A percentile compares a stretch with the other conserved stretches of the same genome.
These are phyloP conservation scores for Babyrousa celebensis DNA, from an alignment of 2,797 vertebrate genomes.

Conservation along the genomic window DNA sequence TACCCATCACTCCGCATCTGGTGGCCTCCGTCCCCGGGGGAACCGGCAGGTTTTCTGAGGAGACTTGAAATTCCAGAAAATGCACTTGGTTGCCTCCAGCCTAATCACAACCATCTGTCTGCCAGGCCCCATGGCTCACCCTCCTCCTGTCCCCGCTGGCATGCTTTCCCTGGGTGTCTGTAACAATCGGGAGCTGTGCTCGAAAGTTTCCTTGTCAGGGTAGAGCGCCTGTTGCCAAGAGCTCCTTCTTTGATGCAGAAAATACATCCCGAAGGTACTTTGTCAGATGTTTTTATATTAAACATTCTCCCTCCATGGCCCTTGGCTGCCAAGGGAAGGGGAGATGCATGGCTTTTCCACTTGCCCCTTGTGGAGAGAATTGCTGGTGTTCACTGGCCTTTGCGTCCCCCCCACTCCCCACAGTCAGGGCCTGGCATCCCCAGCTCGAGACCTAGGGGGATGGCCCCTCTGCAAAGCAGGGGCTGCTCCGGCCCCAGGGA, in stretches of 20 bases:
- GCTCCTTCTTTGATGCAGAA: slow-evolving; percentile 90
- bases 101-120: slow-evolving; percentile 86
- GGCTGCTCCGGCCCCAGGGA: background rate
- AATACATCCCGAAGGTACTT: slow-evolving; percentile 91
- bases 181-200: slow-evolving; percentile 82
- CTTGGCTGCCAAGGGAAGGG: slow-evolving; percentile 85
- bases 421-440: slow-evolving; percentile 9
- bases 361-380: slow-evolving; percentile 84
- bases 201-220: slow-evolving; percentile 81
- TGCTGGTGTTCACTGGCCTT: slow-evolving; percentile 69
- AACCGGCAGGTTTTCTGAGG: slow-evolving; percentile 55
- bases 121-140: slow-evolving; percentile 74
- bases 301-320: slow-evolving; percentile 87
- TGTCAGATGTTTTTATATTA: slow-evolving; percentile 91
- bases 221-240: slow-evolving; percentile 86
- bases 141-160: slow-evolving; percentile 83
- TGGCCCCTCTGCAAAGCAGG: background rate
- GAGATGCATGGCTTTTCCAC: slow-evolving; percentile 86
- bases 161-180: slow-evolving; percentile 30
- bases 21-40: background rate
- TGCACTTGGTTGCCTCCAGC: slow-evolving; percentile 62
- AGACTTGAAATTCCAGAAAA: slow-evolving; percentile 69
- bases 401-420: background rate
- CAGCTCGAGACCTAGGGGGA: background rate
- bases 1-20: background rate